Conservation (phyloP, 1,140 invertebrate genomes). For the Pollicipes pollicipes region DNA sequence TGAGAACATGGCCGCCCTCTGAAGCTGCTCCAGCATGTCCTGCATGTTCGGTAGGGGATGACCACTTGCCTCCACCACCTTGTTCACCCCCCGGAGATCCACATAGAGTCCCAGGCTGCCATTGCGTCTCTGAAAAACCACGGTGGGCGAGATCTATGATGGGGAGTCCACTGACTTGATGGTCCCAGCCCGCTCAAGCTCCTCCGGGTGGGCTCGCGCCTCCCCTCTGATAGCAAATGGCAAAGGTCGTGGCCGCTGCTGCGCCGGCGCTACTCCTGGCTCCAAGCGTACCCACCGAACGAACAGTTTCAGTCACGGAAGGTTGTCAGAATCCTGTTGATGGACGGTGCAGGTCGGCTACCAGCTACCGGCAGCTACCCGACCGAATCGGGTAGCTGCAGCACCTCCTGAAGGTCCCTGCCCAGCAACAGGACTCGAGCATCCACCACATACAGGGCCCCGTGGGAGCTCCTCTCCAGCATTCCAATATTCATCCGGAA, state of each 20-base stretch:
- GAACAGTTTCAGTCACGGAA: too few species aligned
- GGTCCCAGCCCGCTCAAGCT: neutral
- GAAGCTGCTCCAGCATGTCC: neutral
- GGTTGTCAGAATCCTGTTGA: too few species aligned
- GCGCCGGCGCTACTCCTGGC: too few species aligned
- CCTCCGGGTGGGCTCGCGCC: neutral
- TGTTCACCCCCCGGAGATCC: neutral
- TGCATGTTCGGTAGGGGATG: neutral
- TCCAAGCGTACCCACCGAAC: neutral
- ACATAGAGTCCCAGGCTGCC: neutral
- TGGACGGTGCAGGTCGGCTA: too few species aligned
- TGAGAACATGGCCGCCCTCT: neutral
- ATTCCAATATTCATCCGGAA: too few species aligned
- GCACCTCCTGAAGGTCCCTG: neutral
- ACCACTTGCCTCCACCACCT: neutral
- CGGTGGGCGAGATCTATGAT: neutral
- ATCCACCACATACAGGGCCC: neutral
- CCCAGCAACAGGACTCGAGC: neutral
- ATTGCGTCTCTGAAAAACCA: neutral
- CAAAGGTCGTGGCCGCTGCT: neutral
- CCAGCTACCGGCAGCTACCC: neutral
- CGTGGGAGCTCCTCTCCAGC: too few species aligned
- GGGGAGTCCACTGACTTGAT: neutral
- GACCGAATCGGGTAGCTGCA: neutral
- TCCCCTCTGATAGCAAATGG: neutral